These are phyloP conservation scores for Myocastor coypus DNA, from an alignment of 2,113 vertebrate species.

Conservation along the genomic window DNA sequence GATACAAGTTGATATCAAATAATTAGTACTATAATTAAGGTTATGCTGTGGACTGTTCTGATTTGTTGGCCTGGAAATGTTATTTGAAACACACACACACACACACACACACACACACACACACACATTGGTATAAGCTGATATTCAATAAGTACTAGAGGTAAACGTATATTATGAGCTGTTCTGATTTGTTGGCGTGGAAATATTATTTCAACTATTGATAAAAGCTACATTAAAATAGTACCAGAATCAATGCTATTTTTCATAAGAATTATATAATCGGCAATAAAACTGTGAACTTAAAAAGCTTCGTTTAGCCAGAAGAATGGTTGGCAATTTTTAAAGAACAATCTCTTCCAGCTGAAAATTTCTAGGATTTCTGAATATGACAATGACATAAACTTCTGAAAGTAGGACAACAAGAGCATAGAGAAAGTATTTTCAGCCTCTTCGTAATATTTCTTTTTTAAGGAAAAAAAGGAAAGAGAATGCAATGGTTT, in stretches of 20 bases:
- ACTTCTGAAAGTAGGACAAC: neutral
- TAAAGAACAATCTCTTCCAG: neutral
- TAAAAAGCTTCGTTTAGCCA: neutral
- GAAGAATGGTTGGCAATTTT: neutral
- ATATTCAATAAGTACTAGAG: too few relatives aligned
- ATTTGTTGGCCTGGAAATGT: slow-evolving; percentile 38
- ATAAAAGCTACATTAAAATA: neutral
- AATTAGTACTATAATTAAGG: neutral
- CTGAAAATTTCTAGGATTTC: neutral
- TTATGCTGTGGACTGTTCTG: neutral
- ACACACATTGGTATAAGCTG: too few relatives aligned
- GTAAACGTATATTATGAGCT: too few relatives aligned
- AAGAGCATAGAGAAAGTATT: neutral
- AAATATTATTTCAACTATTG: slow-evolving; percentile 33
- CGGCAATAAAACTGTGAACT: neutral
- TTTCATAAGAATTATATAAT: slow-evolving; percentile 55
- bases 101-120: too few relatives aligned
- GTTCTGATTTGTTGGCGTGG: slow-evolving; percentile 23
- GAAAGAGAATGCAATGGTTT: neutral
- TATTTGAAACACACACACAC: too few relatives aligned
- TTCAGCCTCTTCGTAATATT: neutral
- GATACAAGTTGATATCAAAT: slow-evolving; percentile 12
- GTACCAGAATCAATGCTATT: slow-evolving; percentile 7
- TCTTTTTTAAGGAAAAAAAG: neutral
- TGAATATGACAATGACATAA: neutral